phyloP scores from a whole-genome alignment of 2,113 vertebrate genomes.

The Rhynchopsitta pachyrhyncha region DNA sequence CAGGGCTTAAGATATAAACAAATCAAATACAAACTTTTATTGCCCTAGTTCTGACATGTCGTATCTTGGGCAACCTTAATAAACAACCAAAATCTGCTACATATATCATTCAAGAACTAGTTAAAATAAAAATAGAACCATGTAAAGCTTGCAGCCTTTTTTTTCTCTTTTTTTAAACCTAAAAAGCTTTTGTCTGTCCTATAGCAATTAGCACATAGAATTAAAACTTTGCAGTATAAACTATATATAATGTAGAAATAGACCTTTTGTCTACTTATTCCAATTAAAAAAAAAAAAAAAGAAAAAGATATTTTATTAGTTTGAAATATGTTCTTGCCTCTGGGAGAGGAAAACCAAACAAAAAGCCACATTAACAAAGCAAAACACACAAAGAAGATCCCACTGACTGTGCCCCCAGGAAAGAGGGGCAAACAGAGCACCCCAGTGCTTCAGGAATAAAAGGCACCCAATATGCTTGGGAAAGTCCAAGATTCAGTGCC shows the following conservation, averaged over 20 bases:
- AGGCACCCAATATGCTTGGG: background rate
- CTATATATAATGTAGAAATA: background rate
- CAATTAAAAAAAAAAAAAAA: background rate
- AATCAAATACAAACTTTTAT: slow-evolving; percentile 31
- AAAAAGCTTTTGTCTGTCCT: background rate
- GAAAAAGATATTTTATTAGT: background rate
- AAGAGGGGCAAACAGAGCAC: background rate
- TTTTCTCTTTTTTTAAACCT: background rate
- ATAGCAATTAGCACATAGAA: background rate
- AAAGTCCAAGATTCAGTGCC: background rate
- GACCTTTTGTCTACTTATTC: background rate
- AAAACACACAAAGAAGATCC: background rate
- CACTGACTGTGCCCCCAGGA: background rate
- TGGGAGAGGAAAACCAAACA: background rate
- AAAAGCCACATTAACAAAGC: background rate
- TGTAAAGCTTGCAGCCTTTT: background rate
- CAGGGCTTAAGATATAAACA: slow-evolving; percentile 36
- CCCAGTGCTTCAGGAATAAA: background rate
- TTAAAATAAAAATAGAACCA: background rate
- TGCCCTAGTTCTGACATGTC: background rate
- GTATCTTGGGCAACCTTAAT: background rate
- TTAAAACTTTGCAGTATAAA: background rate
- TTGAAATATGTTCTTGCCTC: background rate
- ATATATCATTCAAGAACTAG: background rate
- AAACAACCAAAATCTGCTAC: background rate